Conservation (phyloP, 2,888 invertebrate genomes). For the Tenthredo scrophulariae region DNA sequence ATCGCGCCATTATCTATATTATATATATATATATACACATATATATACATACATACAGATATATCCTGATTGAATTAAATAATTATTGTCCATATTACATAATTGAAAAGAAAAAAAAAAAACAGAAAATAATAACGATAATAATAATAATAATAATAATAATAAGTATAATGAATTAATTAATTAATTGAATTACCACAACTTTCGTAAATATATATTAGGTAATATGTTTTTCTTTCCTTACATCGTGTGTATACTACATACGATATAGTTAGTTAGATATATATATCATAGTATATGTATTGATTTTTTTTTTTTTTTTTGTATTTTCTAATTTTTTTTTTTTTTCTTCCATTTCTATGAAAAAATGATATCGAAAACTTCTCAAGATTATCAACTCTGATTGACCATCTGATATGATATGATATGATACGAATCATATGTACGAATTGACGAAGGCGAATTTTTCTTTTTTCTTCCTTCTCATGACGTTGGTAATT, state of each 20-base stretch:
- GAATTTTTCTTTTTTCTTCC: too few relatives aligned
- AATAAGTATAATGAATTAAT: not conserved
- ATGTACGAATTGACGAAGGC: too few relatives aligned
- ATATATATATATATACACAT: not conserved
- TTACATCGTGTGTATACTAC: not conserved
- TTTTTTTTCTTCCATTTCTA: too few relatives aligned
- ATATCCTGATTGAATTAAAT: constrained; percentile 4
- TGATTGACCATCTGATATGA: too few relatives aligned
- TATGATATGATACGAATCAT: too few relatives aligned
- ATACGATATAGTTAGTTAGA: not conserved
- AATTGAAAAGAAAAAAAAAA: not conserved
- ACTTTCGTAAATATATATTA: not conserved
- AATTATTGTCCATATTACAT: not conserved
- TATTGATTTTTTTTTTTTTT: too few relatives aligned
- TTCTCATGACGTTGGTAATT: too few relatives aligned
- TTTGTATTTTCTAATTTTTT: too few relatives aligned
- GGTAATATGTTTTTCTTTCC: not conserved
- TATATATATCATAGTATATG: not conserved
- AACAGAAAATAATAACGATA: not conserved
- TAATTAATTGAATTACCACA: not conserved
- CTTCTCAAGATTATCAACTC: too few relatives aligned
- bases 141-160: not conserved
- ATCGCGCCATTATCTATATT: not conserved
- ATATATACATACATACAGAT: too few relatives aligned
- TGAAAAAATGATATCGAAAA: too few relatives aligned